Conservation (phyloP, 2,113 vertebrate species). For the Rhabdornis inornatus region DNA sequence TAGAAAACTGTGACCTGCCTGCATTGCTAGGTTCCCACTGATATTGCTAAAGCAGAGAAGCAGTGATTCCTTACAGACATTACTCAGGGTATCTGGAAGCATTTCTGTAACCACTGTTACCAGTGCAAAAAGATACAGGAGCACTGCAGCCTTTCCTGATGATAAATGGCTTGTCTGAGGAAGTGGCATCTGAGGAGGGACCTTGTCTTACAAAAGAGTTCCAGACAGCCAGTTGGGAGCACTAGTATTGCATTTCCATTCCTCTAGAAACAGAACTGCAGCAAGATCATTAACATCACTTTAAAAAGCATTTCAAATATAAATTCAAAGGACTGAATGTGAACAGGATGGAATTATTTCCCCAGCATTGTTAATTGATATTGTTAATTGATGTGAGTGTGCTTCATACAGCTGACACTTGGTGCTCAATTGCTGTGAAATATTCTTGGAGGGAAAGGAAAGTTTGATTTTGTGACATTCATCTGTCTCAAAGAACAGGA, state of each 20-base stretch:
- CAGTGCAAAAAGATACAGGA: neutral
- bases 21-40: neutral
- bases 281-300: neutral
- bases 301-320: neutral
- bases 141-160: neutral
- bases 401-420: neutral
- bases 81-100: neutral
- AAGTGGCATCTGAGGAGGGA: neutral
- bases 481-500: neutral
- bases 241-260: neutral
- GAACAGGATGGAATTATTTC: neutral
- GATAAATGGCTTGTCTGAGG: neutral
- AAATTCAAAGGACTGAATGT: neutral
- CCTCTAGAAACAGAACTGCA: neutral
- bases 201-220: neutral
- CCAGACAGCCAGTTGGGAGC: neutral
- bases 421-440: neutral
- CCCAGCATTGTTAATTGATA: fast-evolving
- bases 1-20: neutral
- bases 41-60: neutral
- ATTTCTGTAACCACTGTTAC: neutral
- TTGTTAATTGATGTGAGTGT: neutral
- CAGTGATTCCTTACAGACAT: neutral
- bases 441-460: neutral
- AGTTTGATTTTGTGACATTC: neutral